Evolutionary conservation across 2,797 vertebrate genomes (phyloP).

Genomic region (Parauchenoglanis ngamensis): DNA sequence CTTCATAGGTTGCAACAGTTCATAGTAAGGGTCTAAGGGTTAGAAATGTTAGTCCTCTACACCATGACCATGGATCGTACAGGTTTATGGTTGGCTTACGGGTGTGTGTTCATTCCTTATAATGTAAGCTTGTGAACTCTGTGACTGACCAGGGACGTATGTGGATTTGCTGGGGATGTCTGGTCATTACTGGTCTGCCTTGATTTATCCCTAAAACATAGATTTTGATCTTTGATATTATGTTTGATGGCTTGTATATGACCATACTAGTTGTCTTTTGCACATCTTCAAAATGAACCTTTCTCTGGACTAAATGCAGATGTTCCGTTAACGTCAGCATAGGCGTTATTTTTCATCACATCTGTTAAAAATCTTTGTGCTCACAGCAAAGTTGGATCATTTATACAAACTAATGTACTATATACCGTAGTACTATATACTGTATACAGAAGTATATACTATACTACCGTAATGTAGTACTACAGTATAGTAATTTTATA

Average conservation of each 20-base stretch:
- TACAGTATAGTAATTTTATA: no score
- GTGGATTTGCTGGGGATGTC: constrained; percentile 1
- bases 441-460: no score
- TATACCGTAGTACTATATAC: no score
- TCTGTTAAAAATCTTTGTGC: not conserved
- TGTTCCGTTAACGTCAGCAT: not conserved
- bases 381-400: not conserved
- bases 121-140: not conserved
- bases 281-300: not conserved
- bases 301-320: not conserved
- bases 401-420: no score
- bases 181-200: not conserved
- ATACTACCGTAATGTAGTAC: no score
- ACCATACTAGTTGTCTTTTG: not conserved
- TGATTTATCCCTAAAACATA: not conserved
- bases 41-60: not conserved
- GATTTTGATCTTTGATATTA: not conserved
- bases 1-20: not conserved
- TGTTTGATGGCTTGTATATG: not conserved
- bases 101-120: not conserved
- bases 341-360: not conserved
- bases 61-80: not conserved
- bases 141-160: not conserved
- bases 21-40: not conserved
- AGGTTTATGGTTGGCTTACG: not conserved